Percentiles rank a stretch among this genome's conserved stretches.
Conservation (phyloP, 2,888 invertebrate genomes). For the Hetaerina titia region DNA sequence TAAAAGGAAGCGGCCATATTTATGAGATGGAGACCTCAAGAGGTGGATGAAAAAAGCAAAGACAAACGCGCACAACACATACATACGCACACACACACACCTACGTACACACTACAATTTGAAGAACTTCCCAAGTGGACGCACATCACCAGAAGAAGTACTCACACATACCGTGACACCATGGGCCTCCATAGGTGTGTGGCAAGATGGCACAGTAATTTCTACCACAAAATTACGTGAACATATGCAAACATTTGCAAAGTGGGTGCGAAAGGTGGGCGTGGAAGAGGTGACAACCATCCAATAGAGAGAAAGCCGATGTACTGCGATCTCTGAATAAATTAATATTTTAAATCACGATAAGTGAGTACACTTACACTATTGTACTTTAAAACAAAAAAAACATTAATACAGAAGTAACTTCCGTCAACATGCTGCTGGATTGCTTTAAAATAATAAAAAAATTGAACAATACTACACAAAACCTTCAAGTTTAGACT, state of each 20-base stretch:
- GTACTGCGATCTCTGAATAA: not conserved
- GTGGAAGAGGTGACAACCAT: not conserved
- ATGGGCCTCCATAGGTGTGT: not conserved
- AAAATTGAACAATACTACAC: no score
- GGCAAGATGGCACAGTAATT: not conserved
- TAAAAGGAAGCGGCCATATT: constrained; percentile 31
- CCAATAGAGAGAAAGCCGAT: not conserved
- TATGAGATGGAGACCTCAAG: constrained; percentile 1
- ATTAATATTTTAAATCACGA: not conserved
- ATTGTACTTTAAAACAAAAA: no score
- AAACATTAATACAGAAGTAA: no score
- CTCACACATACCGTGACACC: not conserved
- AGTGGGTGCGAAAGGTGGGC: not conserved
- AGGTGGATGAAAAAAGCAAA: not conserved
- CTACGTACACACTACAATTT: not conserved
- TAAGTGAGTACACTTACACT: not conserved
- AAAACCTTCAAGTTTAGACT: no score
- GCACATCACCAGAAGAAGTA: not conserved
- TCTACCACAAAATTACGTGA: not conserved
- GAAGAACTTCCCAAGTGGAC: not conserved
- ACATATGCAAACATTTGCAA: not conserved
- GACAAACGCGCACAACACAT: not conserved
- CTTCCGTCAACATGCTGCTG: no score
- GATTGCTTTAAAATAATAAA: no score
- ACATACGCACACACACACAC: not conserved